Evolutionary conservation across 2,797 vertebrate species (phyloP), one percentile per base, ranked within the genome.

Genomic region (Lateolabrax maculatus): DNA sequence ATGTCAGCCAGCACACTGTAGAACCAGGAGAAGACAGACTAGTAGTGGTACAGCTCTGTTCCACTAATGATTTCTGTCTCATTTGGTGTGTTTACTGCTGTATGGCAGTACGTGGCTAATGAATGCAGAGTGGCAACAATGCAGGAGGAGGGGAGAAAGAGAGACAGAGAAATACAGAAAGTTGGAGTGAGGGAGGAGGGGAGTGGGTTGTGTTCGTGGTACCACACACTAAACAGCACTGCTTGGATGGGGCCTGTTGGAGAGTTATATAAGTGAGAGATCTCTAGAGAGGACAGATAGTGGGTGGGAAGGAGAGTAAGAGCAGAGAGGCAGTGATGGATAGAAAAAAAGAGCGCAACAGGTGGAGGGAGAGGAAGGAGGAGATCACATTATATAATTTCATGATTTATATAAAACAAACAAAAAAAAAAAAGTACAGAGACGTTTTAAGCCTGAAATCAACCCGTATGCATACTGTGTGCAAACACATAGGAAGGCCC

Each of bases 71-170:
- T 81, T 81, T 84, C 80, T 16, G 56, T 85, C 81, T 90, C 90
- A 91, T 90, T 90, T 90, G 85, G 80, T 72, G 67, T 86, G 88
- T 89, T 93, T 93, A 85, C 84, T 68, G 88, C 85, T 80, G 73
- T 82, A 83, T 64, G 83, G 84, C 85, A 60, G 87, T 84, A 90
- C 77, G 81, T 93, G 90, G 73, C 87, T 93, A 92, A 94, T 92
- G 90, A 93, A 92, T 93, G 89, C 92, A 91, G 89, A 80, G 78
- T 73, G 78, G 84, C 75, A 87, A 90, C 85, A 91, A 90, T 82
- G 84, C 74, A 63, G 39, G 62, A 81, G 79, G 81, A 66, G 84
- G 71, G 46, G 23, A 19, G 55, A 75, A 31, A 81, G 52, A 49
- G 72, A 89, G 66, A 82, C 0, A 7, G 69, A 84, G 61, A 72